Evolutionary conservation across 2,113 vertebrate species (phyloP), one percentile per base, ranked within the genome.

Genomic region (Otocyon megalotis): DNA sequence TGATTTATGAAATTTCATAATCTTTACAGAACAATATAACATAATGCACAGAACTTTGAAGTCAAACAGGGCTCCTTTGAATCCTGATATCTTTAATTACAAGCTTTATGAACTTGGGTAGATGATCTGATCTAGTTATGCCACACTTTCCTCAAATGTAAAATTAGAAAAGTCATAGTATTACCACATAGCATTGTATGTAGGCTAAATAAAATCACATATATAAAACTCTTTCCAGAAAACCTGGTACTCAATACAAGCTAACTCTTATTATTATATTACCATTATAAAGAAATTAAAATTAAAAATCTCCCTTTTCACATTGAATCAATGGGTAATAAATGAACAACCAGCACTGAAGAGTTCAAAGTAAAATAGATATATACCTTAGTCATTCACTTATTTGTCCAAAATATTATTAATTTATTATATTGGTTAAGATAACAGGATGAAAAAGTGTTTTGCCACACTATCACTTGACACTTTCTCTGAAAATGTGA

Each of bases 1-100:
- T 88, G 80, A 95, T 92, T 92, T 96, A 90, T 81, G 53, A 97
- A 96, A 94, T 97, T 94, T 92, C 8, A 69, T 77, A 76, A 84
- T 67, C 20, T 30, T 76, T 69, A 65, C 63, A 76, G 69, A 96
- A 95, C 88, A 88, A 67, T 91, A 82, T 54, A 91, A 72, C 15
- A 35, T 48, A 93, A 79, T 50, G 15, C 81, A 90, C 48, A 72
- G 24, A 97, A 97, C 69, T 93, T 72, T 95, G 63, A 94, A 87
- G 63, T 94, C n/a, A 88, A 90, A 69, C 80, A 95, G 53, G 85
- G 54, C 48, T 77, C 20, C 35, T 96, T 53, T 96, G 69, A 96
- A 97, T 90, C 32, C 24, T 88, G 60, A 72, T 54, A 80, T 88
- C 22, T n/a, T 88, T 94, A 93, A 94, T 88, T 88, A 81, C 3